Percentiles rank a stretch among this genome's conserved stretches.
These are phyloP conservation scores for Drosophila mayaguana DNA, from an alignment of 2,888 invertebrate genomes.

Conservation along the genomic window DNA sequence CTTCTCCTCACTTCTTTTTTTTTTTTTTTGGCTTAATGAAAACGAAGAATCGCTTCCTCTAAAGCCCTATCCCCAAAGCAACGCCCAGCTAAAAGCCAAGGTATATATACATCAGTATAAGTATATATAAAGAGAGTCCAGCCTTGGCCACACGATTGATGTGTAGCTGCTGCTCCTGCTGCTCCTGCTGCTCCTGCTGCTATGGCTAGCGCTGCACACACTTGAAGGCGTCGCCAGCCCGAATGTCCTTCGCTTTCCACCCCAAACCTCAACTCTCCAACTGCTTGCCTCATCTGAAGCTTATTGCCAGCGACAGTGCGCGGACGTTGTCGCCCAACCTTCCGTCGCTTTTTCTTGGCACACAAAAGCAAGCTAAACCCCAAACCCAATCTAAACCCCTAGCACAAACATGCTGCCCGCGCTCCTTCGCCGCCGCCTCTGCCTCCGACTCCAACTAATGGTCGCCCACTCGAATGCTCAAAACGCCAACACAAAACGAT, in stretches of 20 bases:
- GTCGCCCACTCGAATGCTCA: conserved; percentile 74
- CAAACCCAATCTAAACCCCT: conserved; percentile 22
- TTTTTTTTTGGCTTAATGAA: conserved; percentile 65
- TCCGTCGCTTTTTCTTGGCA: conserved; percentile 56
- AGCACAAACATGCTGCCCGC: conserved; percentile 3
- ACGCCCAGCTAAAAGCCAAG: conserved; percentile 32
- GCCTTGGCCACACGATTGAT: conserved; percentile 70
- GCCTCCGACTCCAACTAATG: conserved; percentile 25
- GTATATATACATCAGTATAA: conserved; percentile 1
- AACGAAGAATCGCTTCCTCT: conserved; percentile 58
- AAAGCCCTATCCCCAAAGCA: conserved; percentile 31
- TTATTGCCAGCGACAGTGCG: conserved; percentile 60
- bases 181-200: conserved; percentile 49
- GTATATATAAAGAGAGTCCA: conserved; percentile 42
- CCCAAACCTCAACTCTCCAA: background rate
- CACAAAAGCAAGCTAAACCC: conserved; percentile 32
- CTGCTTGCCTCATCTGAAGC: conserved; percentile 30
- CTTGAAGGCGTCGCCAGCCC: conserved; percentile 53
- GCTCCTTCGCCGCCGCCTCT: background rate
- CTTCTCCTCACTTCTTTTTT: background rate
- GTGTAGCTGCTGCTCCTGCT: conserved; percentile 59
- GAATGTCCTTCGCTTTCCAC: conserved; percentile 1
- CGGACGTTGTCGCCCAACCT: conserved; percentile 34
- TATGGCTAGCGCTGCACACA: conserved; percentile 35
- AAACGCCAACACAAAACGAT: conserved; percentile 83